Conservation (phyloP, 1,140 invertebrate genomes). For the Eriocheir sinensis region DNA sequence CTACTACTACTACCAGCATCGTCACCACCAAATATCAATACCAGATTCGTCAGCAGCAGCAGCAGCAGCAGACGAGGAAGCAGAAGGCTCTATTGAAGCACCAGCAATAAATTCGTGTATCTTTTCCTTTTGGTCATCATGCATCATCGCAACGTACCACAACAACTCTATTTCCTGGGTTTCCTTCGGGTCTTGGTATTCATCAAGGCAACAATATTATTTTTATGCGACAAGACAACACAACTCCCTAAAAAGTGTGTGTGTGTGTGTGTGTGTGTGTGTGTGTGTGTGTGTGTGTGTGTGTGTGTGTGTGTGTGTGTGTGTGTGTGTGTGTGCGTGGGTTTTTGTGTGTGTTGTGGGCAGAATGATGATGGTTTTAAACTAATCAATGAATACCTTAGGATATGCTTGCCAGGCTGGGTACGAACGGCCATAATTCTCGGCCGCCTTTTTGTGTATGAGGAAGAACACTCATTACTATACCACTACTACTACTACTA, state of each 20-base stretch:
- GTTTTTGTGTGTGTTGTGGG: neutral
- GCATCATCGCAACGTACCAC: neutral
- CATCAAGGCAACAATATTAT: conserved; percentile 26
- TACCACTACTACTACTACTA: no score
- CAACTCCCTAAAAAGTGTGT: neutral
- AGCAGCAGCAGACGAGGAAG: neutral
- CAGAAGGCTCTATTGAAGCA: no score
- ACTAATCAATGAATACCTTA: no score
- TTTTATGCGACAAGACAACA: conserved; percentile 16
- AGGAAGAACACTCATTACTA: no score
- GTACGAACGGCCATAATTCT: no score
- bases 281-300: conserved; percentile 13
- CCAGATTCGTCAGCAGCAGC: neutral
- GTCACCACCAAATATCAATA: neutral
- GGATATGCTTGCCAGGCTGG: no score
- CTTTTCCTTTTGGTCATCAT: neutral
- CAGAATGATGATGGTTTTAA: no score
- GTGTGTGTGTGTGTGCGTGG: no score
- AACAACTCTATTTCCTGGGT: neutral
- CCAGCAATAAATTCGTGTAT: neutral
- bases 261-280: neutral
- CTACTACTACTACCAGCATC: neutral
- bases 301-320: conserved; percentile 40
- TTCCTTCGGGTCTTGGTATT: neutral
- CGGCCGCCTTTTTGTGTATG: no score